Evolutionary conservation across 2,888 invertebrate genomes (phyloP).

Genomic region (Hemaris fuciformis): DNA sequence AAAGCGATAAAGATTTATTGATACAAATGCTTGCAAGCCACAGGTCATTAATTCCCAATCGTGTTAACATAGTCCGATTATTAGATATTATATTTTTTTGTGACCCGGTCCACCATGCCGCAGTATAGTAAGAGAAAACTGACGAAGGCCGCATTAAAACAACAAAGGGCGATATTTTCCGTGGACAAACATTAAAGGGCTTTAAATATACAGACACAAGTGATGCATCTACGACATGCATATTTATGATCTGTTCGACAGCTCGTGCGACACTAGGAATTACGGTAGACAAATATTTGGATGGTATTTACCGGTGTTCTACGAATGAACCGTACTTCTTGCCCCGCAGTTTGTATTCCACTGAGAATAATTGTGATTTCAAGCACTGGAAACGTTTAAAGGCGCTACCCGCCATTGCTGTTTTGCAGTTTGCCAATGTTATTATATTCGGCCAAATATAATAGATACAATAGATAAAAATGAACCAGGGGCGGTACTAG

Average conservation of each 20-base stretch:
- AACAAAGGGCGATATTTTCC: conserved; percentile 75
- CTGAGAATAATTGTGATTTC: background rate
- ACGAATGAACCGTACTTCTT: conserved; percentile 28
- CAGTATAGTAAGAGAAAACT: conserved; percentile 15
- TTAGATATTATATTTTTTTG: background rate
- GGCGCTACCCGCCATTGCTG: background rate
- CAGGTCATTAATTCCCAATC: background rate
- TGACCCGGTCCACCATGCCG: background rate
- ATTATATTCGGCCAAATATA: background rate
- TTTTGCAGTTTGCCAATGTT: background rate
- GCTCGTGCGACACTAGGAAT: conserved; percentile 63
- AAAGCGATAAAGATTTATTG: too few species aligned
- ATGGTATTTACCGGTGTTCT: conserved; percentile 48
- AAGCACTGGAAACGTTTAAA: background rate
- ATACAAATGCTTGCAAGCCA: too few species aligned
- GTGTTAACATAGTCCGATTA: background rate
- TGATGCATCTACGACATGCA: conserved; percentile 69
- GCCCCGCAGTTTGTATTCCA: background rate
- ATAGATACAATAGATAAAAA: conserved; percentile 28
- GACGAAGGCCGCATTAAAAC: conserved; percentile 61
- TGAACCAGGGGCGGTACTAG: conserved; percentile 32
- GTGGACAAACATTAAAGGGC: conserved; percentile 68
- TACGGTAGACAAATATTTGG: conserved; percentile 65
- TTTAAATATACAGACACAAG: conserved; percentile 61
- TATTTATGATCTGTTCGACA: conserved; percentile 76